Evolutionary conservation across 1,140 invertebrate genomes (phyloP), one percentile per base, ranked within the genome.

Genomic region (Paracyclopina nana): DNA sequence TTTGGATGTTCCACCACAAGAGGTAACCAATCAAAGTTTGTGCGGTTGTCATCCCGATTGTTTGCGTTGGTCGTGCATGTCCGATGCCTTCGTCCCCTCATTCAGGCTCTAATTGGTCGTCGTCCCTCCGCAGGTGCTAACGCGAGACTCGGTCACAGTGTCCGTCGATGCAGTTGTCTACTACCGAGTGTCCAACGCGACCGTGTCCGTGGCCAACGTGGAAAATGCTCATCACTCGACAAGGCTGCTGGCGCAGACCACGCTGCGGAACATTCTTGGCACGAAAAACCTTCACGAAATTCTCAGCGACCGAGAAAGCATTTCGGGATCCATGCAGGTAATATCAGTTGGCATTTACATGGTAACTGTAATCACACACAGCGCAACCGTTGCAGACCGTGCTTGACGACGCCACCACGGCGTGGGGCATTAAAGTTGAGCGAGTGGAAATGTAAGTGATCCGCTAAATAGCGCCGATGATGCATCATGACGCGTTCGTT

Each of bases 1-100:
- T 1, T 92, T 92, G 60, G 88, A 94, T 61, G 83, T 95, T 22
- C 87, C 88, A 29, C 85, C 87, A 5, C 87, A 92, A 70, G 50
- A 52, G 50, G 50, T 52, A 52, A 43, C 40, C 4, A 38, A 20
- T 16, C 14, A 20, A 20, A 38, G 34, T 16, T 38, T n/a, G 34
- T 38, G 4, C 34, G n/a, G n/a, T n/a, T n/a, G n/a, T n/a, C n/a
- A n/a, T n/a, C n/a, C n/a, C n/a, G n/a, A n/a, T n/a, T n/a, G n/a
- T n/a, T n/a, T n/a, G n/a, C n/a, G n/a, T n/a, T n/a, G n/a, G n/a
- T n/a, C n/a, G n/a, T n/a, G n/a, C n/a, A n/a, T n/a, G n/a, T n/a
- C n/a, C n/a, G n/a, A n/a, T n/a, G n/a, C n/a, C n/a, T n/a, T n/a
- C n/a, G n/a, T n/a, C n/a, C n/a, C n/a, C n/a, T n/a, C n/a, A n/a